Evolutionary conservation across 2,797 vertebrate species (phyloP), one percentile per base, ranked within the genome.

Genomic region (Mastacembelus armatus): DNA sequence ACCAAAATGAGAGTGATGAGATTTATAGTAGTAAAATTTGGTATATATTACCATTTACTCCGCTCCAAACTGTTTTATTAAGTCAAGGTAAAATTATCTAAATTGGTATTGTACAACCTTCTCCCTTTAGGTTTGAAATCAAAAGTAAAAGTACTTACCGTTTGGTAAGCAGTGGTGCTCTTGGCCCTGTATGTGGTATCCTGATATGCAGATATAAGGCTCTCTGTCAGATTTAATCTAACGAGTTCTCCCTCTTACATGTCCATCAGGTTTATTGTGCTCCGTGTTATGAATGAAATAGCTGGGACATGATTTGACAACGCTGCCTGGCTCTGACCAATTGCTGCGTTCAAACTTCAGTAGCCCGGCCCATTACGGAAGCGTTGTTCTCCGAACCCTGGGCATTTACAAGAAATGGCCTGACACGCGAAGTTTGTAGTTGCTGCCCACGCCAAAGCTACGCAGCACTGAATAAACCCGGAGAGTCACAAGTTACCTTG

Each of bases 321-420:
- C 50, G 19, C 29, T 1, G 7, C 45, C 21, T 16, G 18, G 0
- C 29, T 47, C 35, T 21, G 60, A 30, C 92, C 92, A 93, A 89
- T 92, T 26, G 68, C 43, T 1, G 39, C 5, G 2, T 4, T 0
- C 29, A 2, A 2, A 36, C 4, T 3, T 0, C 36, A 0, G 3
- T 27, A 2, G 36, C 19, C 60, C 71, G 0, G 47, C 88, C 91
- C 76, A 69, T 40, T 61, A 62, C 59, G 70, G 81, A 69, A 71
- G 66, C 19, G 27, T 14, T 74, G 39, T 96, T 96, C 94, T 94
- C 30, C 54, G 77, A 95, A 95, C 66, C 29, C 27, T 35, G 12
- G 64, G 56, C 77, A 78, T 95, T 97, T 97, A 95, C 95, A 91
- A 96, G 96, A 97, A 97, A 95, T 93, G 87, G 78, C 21, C 66